Base-by-base conservation (phyloP, 2,113 vertebrate genomes). In the Trachemys scripta region DNA sequence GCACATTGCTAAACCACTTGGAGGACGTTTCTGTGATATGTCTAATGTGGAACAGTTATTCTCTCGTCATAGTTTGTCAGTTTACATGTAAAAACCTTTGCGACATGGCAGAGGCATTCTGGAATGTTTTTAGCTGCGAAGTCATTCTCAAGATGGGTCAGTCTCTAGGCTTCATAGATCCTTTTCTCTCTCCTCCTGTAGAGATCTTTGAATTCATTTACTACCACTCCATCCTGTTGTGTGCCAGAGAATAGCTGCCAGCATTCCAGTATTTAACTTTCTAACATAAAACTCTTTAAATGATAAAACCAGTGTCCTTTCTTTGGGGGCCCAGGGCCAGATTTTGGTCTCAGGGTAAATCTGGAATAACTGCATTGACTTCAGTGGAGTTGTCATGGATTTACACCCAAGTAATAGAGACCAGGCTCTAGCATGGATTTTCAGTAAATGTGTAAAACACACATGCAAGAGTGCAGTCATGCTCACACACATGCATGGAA, bases 291-390 rank as follows among this genome's bases (percentile, higher is more conserved):
- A 13, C 31, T 25, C 0, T 7, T 72, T 78, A 81, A 91, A 75
- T 0, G 3, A 82, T 47, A 56, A 22, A 85, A 88, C 29, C 53
- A 31, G 29, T 1, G 57, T 83, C 1, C 4, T 85, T 81, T 92
- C 76, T 91, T 16, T 0, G 0, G 59, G 14, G n/a, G 83, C 10
- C 50, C 1, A 5, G 78, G 27, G 8, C 62, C 1, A 0, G 3
- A 57, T 25, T 72, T 50, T 0, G 1, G 75, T 83, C 82, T 56
- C 0, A 1, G 75, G 20, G 29, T 49, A 31, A 8, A 10, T 75
- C 1, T 1, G 47, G 76, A 85, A 27, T 47, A 13, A 13, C 38
- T 14, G 1, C 20, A 25, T 29, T 12, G 12, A 22, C 38, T 87
- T 80, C 56, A 5, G 6, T 1, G 1, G 31, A 1, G 2, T 20